These are phyloP conservation scores for Spicauda simplicius DNA, from an alignment of 2,888 invertebrate species.

Conservation along the genomic window DNA sequence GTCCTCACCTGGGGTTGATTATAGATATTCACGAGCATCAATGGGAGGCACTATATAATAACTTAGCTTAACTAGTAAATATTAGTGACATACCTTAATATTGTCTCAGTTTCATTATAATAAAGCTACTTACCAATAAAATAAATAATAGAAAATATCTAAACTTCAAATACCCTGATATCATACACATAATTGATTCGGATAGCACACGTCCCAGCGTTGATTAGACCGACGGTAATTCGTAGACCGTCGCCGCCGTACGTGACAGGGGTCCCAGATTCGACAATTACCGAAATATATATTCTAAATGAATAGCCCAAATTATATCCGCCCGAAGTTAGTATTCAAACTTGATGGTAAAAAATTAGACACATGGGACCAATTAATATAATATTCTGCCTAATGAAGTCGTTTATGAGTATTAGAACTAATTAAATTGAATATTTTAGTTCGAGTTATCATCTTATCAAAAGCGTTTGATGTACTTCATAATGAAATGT, in stretches of 20 bases:
- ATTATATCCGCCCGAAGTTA: background rate
- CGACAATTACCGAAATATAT: conserved; percentile 25
- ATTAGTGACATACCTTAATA: no score
- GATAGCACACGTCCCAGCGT: conserved; percentile 25
- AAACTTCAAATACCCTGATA: background rate
- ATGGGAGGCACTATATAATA: no score
- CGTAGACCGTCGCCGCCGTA: conserved; percentile 20
- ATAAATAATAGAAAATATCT: no score
- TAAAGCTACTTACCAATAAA: no score
- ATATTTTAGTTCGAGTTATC: no score
- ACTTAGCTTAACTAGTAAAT: no score
- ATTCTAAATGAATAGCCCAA: conserved; percentile 20
- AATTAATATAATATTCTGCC: background rate
- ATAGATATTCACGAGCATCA: no score
- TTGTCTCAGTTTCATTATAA: no score
- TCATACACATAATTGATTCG: conserved; percentile 12
- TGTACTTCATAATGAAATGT: background rate
- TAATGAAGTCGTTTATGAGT: background rate
- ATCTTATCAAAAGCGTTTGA: background rate
- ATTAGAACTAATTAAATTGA: no score
- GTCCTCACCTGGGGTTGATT: no score
- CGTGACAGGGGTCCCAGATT: conserved; percentile 14
- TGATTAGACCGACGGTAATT: conserved; percentile 30
- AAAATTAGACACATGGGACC: background rate
- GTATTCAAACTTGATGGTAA: background rate